Evolutionary conservation across 92 coral and sea anemone genomes (phyloP), one percentile per base, ranked within the genome.

Genomic region (Heliopora coerulea): DNA sequence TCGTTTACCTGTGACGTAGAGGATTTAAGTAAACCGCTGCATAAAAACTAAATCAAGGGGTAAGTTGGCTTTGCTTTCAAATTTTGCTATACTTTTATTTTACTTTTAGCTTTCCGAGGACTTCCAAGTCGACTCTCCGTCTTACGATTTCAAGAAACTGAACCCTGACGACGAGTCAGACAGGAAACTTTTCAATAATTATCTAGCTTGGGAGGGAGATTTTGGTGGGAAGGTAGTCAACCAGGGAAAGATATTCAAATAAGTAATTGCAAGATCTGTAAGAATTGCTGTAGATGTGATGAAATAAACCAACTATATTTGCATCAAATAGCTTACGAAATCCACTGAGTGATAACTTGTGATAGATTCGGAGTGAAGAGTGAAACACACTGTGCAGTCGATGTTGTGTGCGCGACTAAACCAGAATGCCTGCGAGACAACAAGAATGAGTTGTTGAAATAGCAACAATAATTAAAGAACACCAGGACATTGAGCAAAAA

Each of bases 171-270:
- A 83, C 33, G 81, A 88, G 11, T 87, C 83, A 0, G 81, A 84
- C 50, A 84, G 78, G 70, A 82, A 87, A 82, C 74, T 85, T 57
- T 80, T 93, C 29, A 74, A 87, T 8, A 83, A 85, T 13, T 90
- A 85, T 69, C 65, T 93, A n/a, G 17, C 83, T 18, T 46, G 65
- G 86, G 84, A 83, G 26, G 93, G 91, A 5, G 91, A 87, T 20
- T 85, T 83, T 35, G 78, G 77, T 42, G 93, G 88, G 46, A 80
- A 80, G 54, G 19, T 0, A 23, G 30, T 87, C 18, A 80, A 83
- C 73, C 93, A 93, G 40, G 98, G 96, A 27, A 86, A 81, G 49
- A 44, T 87, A 65, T 93, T 87, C 79, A 85, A 83, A 65, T 93
- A 52, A 58, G 29, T 30, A 4, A 14, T 31, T 29, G 23, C n/a